These are phyloP conservation scores for Pemphigus obesinymphae DNA, from an alignment of 1,140 invertebrate species.

Conservation along the genomic window DNA sequence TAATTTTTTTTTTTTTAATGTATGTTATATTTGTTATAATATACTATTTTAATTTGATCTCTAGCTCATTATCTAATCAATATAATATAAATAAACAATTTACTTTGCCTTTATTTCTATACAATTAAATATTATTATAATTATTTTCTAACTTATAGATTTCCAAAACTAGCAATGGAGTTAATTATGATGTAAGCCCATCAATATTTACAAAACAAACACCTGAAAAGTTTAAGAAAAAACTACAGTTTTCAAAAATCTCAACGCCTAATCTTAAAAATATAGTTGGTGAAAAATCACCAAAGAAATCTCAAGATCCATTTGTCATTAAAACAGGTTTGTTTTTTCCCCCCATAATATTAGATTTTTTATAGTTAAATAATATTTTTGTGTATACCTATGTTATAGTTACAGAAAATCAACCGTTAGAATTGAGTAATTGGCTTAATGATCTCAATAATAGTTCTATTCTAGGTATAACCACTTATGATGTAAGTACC, in stretches of 20 bases:
- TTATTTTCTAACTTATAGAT: background rate
- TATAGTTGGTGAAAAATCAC: background rate
- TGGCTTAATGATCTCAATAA: slow-evolving; percentile 7
- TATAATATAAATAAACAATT: too few relatives aligned
- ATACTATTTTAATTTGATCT: too few relatives aligned
- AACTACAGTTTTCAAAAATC: background rate
- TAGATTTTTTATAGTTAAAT: background rate
- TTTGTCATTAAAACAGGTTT: background rate
- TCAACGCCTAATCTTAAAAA: background rate
- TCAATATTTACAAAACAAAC: background rate
- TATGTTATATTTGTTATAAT: too few relatives aligned
- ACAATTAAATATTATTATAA: background rate
- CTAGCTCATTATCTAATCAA: too few relatives aligned
- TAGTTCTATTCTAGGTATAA: background rate
- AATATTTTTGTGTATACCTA: background rate
- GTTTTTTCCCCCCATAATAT: background rate
- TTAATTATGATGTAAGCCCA: background rate
- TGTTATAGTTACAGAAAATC: background rate
- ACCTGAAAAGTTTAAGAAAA: background rate
- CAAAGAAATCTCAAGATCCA: background rate
- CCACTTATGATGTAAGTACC: slow-evolving; percentile 19
- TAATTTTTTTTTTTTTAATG: too few relatives aligned
- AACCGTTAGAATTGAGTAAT: background rate
- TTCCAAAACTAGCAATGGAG: background rate
- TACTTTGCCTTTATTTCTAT: too few relatives aligned